These are phyloP conservation scores for Dermatemys mawii DNA, from an alignment of 2,113 vertebrate species.

Conservation along the genomic window DNA sequence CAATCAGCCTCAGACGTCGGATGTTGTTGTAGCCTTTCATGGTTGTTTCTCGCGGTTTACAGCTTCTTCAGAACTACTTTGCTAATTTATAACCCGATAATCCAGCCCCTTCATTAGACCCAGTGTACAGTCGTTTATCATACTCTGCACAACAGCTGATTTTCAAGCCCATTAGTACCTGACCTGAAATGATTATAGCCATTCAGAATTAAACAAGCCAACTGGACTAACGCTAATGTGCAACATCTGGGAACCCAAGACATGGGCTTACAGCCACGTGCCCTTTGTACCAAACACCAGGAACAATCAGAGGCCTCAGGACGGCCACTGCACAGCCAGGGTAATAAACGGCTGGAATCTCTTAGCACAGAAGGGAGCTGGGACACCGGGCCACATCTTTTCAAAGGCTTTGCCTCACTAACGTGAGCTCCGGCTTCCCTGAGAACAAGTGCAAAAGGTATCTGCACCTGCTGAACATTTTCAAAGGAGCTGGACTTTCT, in stretches of 20 bases:
- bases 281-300: not conserved
- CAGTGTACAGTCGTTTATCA: conserved; percentile 40
- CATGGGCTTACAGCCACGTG: not conserved
- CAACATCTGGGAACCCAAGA: not conserved
- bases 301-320: not conserved
- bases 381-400: no score
- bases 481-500: not conserved
- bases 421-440: no score
- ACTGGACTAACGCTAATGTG: not conserved
- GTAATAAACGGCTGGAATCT: not conserved
- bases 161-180: conserved; percentile 14
- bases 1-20: fast-evolving
- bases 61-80: conserved; percentile 47
- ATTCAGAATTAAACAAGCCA: not conserved
- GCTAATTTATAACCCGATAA: conserved; percentile 67
- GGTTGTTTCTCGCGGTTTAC: conserved; percentile 11
- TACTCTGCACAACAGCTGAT: conserved; percentile 27
- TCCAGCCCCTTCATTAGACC: conserved; percentile 19
- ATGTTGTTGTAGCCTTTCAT: not conserved
- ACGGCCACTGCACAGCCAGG: not conserved
- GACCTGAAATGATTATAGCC: conserved; percentile 42
- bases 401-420: no score
- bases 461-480: no score
- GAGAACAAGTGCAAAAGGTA: no score
- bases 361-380: fast-evolving